Evolutionary conservation across 2,888 invertebrate species (phyloP).

Genomic region (Pollenia griseotomentosa): DNA sequence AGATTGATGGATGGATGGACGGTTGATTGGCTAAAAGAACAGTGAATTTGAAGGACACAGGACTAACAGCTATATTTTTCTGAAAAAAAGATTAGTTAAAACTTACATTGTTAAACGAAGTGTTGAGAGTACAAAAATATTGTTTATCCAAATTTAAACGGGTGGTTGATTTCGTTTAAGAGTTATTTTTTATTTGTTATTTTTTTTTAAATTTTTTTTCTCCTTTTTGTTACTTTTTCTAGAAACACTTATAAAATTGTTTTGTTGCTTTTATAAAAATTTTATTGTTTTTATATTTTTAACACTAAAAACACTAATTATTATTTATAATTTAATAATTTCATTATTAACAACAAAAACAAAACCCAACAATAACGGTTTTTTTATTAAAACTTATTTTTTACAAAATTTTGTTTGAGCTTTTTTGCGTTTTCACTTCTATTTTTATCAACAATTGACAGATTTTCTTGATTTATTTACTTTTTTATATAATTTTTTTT

Average conservation of each 20-base stretch:
- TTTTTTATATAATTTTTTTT: neutral
- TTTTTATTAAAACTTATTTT: neutral
- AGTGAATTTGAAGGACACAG: conserved; percentile 20
- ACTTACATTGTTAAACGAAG: conserved; percentile 71
- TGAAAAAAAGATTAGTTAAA: neutral
- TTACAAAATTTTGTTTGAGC: conserved; percentile 12
- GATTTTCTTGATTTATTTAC: conserved; percentile 11
- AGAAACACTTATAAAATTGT: conserved; percentile 1
- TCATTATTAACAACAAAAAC: neutral
- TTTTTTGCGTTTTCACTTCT: conserved; percentile 32
- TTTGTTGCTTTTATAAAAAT: neutral
- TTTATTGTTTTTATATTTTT: neutral
- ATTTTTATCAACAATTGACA: conserved; percentile 63
- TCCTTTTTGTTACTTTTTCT: neutral
- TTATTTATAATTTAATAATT: conserved; percentile 1
- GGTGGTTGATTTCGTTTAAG: conserved; percentile 53
- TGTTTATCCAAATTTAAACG: conserved; percentile 63
- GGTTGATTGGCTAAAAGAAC: neutral
- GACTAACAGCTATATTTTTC: neutral
- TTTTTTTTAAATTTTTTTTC: neutral
- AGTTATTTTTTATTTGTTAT: neutral
- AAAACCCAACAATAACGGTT: conserved; percentile 4
- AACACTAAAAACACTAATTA: conserved; percentile 40
- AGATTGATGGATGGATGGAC: conserved; percentile 16
- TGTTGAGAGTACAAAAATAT: conserved; percentile 58